These are phyloP conservation scores for Pavo muticus DNA, from an alignment of 2,113 vertebrate genomes.

Conservation along the genomic window DNA sequence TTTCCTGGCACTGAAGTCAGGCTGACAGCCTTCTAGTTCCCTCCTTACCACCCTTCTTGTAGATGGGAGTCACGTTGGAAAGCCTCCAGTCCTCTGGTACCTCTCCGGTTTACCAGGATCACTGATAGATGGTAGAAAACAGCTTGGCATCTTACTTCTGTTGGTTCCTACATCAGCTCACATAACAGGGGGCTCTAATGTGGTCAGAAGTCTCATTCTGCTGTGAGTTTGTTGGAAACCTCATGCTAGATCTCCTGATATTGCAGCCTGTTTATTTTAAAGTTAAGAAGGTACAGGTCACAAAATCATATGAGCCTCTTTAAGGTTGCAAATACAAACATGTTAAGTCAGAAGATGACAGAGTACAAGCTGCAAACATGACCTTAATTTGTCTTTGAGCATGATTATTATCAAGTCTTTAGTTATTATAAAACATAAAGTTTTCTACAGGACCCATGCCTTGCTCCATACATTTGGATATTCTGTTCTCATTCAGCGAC, in stretches of 20 bases:
- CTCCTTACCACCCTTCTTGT: too few relatives aligned
- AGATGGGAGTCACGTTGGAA: too few relatives aligned
- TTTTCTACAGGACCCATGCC: neutral
- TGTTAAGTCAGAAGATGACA: neutral
- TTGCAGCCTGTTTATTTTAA: neutral
- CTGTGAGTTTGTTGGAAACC: neutral
- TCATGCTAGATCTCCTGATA: neutral
- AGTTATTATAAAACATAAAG: neutral
- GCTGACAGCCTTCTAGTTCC: too few relatives aligned
- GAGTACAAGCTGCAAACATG: neutral
- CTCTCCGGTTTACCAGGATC: too few relatives aligned
- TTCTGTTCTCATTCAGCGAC: neutral
- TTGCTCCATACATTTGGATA: neutral
- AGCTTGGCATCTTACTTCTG: neutral
- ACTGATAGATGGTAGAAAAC: too few relatives aligned
- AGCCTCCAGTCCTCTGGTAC: too few relatives aligned
- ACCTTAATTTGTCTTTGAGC: neutral
- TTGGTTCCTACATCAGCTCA: neutral
- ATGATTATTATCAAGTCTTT: neutral
- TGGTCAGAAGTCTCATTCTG: neutral
- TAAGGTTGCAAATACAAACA: neutral
- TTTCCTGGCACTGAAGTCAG: too few relatives aligned
- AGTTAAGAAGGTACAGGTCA: neutral
- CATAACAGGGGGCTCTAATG: accelerated
- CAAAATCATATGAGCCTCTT: neutral